Conservation (phyloP, 1,140 invertebrate species). For the Agrypnia vestita region DNA sequence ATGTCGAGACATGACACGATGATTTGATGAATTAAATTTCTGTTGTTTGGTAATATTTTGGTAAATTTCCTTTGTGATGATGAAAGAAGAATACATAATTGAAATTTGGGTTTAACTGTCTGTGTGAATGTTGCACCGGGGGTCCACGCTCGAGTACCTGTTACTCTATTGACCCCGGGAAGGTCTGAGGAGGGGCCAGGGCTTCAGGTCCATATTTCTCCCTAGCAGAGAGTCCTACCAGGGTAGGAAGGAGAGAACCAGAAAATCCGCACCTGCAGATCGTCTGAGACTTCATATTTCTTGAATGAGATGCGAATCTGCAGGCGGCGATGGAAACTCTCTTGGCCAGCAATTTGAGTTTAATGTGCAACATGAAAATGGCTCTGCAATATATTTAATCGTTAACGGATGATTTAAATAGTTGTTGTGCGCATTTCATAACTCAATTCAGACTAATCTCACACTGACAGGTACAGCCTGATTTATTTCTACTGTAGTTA, state of each 20-base stretch:
- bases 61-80: no score
- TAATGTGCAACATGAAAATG: slow-evolving; percentile 68
- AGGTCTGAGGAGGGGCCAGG: slow-evolving; percentile 71
- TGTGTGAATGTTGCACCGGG: slow-evolving; percentile 73
- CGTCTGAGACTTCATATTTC: slow-evolving; percentile 40
- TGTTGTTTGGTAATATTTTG: no score
- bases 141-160: slow-evolving; percentile 66
- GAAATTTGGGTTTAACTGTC: slow-evolving; percentile 53
- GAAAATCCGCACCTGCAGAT: slow-evolving; percentile 64
- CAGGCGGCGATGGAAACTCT: slow-evolving; percentile 68
- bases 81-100: no score
- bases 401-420: not conserved
- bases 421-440: slow-evolving; percentile 62
- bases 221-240: slow-evolving; percentile 70
- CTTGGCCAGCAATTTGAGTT: slow-evolving; percentile 70
- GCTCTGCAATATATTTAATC: not conserved
- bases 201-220: slow-evolving; percentile 63
- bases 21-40: no score
- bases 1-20: no score
- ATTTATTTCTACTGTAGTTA: not conserved
- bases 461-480: slow-evolving; percentile 63
- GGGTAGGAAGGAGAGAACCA: slow-evolving; percentile 69
- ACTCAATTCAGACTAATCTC: slow-evolving; percentile 75
- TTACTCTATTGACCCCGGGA: slow-evolving; percentile 68
- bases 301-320: slow-evolving; percentile 4